These are phyloP conservation scores for Porites lutea DNA, from an alignment of 64 coral and sea anemone species.

Conservation along the genomic window DNA sequence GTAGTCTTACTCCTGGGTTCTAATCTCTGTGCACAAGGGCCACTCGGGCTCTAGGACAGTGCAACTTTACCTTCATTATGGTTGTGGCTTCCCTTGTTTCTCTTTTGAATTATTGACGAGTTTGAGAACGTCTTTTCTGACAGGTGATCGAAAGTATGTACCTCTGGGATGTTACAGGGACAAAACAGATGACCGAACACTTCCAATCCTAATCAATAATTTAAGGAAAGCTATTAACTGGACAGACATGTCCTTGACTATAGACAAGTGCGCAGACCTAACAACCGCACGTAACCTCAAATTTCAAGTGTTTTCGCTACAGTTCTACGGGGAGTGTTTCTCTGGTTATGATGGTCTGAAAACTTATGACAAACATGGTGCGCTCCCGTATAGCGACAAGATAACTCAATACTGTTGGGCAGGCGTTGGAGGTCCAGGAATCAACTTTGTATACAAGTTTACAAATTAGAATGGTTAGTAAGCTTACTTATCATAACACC, in stretches of 20 bases:
- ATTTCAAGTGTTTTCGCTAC: not conserved
- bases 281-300: not conserved
- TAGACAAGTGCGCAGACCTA: not conserved
- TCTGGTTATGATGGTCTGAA: conserved; percentile 7
- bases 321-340: conserved; percentile 34
- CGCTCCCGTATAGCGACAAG: not conserved
- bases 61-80: no score
- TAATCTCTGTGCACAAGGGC: no score
- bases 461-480: not conserved
- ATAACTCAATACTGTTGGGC: not conserved
- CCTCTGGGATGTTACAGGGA: conserved; percentile 58
- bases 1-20: no score
- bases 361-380: not conserved
- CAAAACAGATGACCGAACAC: not conserved
- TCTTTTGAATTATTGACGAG: not conserved
- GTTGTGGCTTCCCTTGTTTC: no score
- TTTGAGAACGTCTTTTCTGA: no score
- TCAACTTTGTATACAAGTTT: conserved; percentile 49
- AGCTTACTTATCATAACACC: no score
- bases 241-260: conserved; percentile 9
- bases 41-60: no score
- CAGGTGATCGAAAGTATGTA: conserved; percentile 10
- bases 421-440: not conserved
- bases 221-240: conserved; percentile 53
- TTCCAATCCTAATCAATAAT: conserved; percentile 44